These are phyloP conservation scores for Dolichotis patagonum DNA, from an alignment of 2,113 vertebrate genomes.

Conservation along the genomic window DNA sequence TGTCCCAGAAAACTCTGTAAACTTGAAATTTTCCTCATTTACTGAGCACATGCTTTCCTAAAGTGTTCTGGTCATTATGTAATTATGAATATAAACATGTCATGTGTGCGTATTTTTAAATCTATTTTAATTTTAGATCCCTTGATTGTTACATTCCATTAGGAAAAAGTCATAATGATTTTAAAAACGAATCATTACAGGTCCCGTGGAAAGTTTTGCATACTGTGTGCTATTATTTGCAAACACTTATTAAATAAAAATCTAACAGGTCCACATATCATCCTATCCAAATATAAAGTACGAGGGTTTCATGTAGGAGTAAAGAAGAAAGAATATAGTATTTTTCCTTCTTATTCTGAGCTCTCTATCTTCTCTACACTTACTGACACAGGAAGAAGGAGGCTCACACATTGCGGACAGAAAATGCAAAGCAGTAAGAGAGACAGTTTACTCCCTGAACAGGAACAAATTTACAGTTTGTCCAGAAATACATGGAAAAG, in stretches of 20 bases:
- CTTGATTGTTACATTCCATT: neutral
- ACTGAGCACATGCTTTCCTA: neutral
- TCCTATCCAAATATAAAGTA: neutral
- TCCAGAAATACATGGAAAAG: neutral
- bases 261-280: neutral
- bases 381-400: neutral
- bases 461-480: neutral
- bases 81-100: neutral
- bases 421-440: neutral
- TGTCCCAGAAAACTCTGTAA: neutral
- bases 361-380: neutral
- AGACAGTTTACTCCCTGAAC: neutral
- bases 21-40: neutral
- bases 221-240: neutral
- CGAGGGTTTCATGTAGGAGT: neutral
- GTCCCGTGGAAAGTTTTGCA: neutral
- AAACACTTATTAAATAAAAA: neutral
- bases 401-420: neutral
- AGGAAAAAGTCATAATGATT: constrained; percentile 11
- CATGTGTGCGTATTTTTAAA: neutral
- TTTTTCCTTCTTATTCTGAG: constrained; percentile 22
- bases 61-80: neutral
- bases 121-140: neutral
- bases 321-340: neutral
- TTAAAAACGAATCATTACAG: neutral